Evolutionary conservation across 2,113 vertebrate species (phyloP).

Genomic region (Beaufortia kweichowensis): DNA sequence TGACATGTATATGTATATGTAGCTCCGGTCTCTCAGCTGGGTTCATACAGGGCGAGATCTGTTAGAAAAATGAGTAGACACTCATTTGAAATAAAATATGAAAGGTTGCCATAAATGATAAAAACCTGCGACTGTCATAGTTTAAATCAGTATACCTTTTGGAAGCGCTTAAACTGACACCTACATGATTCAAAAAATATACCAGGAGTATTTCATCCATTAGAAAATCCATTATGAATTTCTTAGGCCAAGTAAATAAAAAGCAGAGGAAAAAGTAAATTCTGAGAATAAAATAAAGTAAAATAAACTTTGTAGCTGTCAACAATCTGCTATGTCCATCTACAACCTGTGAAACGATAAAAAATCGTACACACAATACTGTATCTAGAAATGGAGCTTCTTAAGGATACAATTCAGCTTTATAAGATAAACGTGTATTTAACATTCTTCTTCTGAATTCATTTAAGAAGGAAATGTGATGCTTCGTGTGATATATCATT

Average conservation of each 20-base stretch:
- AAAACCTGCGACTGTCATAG: background rate
- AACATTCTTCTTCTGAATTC: too few relatives aligned
- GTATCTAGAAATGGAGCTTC: too few relatives aligned
- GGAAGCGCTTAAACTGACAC: background rate
- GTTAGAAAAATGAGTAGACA: too few relatives aligned
- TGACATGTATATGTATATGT: background rate
- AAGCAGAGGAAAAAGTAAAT: background rate
- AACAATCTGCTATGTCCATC: too few relatives aligned
- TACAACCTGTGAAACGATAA: too few relatives aligned
- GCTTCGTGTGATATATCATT: too few relatives aligned
- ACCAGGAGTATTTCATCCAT: conserved; percentile 1
- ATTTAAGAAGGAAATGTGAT: too few relatives aligned
- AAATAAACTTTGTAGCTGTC: too few relatives aligned
- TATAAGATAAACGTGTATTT: too few relatives aligned
- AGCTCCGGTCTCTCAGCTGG: background rate
- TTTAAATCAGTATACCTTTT: background rate
- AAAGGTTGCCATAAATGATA: background rate
- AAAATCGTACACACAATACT: too few relatives aligned
- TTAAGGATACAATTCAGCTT: too few relatives aligned
- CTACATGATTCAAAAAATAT: background rate
- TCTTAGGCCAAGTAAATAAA: background rate
- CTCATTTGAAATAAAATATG: conserved; percentile 28
- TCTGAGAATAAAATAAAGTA: too few relatives aligned
- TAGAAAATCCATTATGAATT: background rate
- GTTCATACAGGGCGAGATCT: conserved; percentile 16